Percentiles rank a stretch among this genome's conserved stretches.
Conservation (phyloP, 2,113 vertebrate genomes). For the Enhydra lutris region DNA sequence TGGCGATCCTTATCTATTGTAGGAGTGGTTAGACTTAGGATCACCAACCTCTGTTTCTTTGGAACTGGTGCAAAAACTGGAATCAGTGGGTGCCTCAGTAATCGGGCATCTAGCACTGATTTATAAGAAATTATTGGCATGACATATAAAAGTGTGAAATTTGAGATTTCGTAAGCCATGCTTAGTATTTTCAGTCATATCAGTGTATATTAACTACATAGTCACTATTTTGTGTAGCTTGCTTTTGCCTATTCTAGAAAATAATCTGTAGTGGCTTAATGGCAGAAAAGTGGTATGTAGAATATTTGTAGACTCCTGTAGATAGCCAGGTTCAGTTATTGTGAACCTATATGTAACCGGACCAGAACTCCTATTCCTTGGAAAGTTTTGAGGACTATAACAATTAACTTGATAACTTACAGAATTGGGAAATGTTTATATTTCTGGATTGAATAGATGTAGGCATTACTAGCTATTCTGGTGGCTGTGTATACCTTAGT, state of each 20-base stretch:
- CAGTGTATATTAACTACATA: not conserved
- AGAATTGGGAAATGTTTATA: not conserved
- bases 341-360: not conserved
- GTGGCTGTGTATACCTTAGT: not conserved
- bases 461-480: not conserved
- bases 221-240: not conserved
- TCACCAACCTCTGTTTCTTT: slow-evolving; percentile 1
- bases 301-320: not conserved
- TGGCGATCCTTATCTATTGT: not conserved
- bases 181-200: not conserved
- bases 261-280: not conserved
- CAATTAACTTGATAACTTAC: slow-evolving; percentile 4
- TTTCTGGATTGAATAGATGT: not conserved
- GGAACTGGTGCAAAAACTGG: not conserved
- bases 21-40: not conserved
- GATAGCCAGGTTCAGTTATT: slow-evolving; percentile 13
- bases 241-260: not conserved
- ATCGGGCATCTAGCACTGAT: not conserved
- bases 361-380: not conserved
- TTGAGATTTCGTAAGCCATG: not conserved
- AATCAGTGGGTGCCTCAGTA: not conserved
- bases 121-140: not conserved
- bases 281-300: not conserved
- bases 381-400: slow-evolving; percentile 14
- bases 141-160: not conserved